Conservation (phyloP, 2,888 invertebrate species). For the Alcis repandata region DNA sequence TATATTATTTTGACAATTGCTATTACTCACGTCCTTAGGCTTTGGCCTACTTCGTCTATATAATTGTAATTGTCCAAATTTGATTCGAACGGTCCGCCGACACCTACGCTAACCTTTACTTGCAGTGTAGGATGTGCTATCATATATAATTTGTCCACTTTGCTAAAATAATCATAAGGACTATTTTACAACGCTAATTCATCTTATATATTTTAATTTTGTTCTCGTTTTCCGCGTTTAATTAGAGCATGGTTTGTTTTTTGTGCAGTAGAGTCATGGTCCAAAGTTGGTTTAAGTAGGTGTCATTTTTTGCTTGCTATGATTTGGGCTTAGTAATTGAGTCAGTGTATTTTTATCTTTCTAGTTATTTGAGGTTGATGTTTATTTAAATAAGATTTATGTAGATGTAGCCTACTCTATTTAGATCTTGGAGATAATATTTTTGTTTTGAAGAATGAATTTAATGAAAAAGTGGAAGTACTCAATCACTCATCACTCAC, state of each 20-base stretch:
- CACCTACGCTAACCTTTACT: conserved; percentile 49
- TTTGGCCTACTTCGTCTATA: conserved; percentile 65
- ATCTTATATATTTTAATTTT: conserved; percentile 15
- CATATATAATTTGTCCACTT: conserved; percentile 35
- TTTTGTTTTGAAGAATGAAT: conserved; percentile 3
- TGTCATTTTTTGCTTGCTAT: conserved; percentile 36
- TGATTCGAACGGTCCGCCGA: conserved; percentile 47
- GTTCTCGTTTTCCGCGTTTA: conserved; percentile 34
- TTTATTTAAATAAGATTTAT: conserved; percentile 25
- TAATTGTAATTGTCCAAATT: conserved; percentile 68
- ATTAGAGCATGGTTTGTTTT: conserved; percentile 44
- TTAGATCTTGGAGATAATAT: not conserved
- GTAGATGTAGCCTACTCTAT: not conserved
- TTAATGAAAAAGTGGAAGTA: not conserved
- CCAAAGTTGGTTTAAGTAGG: conserved; percentile 39
- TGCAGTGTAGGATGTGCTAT: conserved; percentile 55
- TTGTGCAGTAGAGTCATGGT: conserved; percentile 42
- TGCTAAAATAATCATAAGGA: conserved; percentile 23
- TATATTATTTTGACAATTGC: conserved; percentile 56
- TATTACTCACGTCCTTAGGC: conserved; percentile 62
- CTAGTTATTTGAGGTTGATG: conserved; percentile 17
- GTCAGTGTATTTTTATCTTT: conserved; percentile 16
- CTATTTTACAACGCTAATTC: conserved; percentile 29
- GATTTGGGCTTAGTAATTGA: conserved; percentile 27
- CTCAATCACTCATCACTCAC: not conserved